phyloP scores from a whole-genome alignment of 2,888 invertebrate species.

The Nasonovia ribisnigri region DNA sequence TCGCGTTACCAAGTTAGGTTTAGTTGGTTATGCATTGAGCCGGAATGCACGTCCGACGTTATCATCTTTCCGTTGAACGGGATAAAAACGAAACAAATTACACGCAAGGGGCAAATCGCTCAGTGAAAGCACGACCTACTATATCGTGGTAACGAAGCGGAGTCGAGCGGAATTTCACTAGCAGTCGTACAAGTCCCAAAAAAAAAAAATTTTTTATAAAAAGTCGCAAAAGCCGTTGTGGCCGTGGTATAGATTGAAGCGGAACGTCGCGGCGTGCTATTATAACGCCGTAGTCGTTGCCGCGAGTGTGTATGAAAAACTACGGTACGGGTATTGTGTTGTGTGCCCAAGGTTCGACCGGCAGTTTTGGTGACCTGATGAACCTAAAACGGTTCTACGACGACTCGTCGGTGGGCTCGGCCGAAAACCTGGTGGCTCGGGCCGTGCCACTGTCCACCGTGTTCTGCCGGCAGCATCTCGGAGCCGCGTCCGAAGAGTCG shows the following conservation, averaged over 20 bases:
- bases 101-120: neutral
- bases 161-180: neutral
- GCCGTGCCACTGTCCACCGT: slow-evolving; percentile 83
- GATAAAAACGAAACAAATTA: neutral
- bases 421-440: slow-evolving; percentile 80
- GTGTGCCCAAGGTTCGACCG: slow-evolving; percentile 69
- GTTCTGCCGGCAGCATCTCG: slow-evolving; percentile 71
- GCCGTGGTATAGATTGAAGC: neutral
- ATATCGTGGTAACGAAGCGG: neutral
- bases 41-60: neutral
- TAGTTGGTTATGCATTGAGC: neutral
- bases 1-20: neutral
- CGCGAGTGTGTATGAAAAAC: neutral
- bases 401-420: slow-evolving; percentile 74
- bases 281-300: neutral
- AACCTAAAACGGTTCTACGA: slow-evolving; percentile 81
- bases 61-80: neutral
- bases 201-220: neutral
- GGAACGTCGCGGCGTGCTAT: neutral
- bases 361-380: slow-evolving; percentile 85
- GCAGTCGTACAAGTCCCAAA: neutral
- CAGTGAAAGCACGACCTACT: neutral
- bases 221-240: neutral
- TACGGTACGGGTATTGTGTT: slow-evolving; percentile 9
- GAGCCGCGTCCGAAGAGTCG: slow-evolving; percentile 42